Base-by-base conservation (phyloP, 2,797 vertebrate species). In the Pseudochromis fuscus region DNA sequence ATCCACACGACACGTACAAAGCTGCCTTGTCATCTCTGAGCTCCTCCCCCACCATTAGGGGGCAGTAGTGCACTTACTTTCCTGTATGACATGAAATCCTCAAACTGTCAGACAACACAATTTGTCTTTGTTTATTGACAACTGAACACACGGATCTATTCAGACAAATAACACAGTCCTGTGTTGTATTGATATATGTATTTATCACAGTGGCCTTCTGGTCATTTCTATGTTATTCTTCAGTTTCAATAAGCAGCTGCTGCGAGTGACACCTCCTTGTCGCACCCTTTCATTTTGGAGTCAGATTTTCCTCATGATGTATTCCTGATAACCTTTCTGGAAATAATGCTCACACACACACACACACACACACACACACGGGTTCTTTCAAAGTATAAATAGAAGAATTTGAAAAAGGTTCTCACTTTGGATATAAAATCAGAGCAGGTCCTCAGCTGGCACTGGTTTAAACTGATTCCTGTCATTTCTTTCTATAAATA, bases 21-120 rank as follows among this genome's bases (percentile, higher is more conserved):
- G 48, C 4, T 13, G 8, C 2, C 44, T 52, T 48, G 1, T 38
- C 28, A 16, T 35, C 33, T 59, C 5, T 38, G 25, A 46, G 33
- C 11, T 33, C 15, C 19, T 42, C 48, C 42, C 25, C 27, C 18
- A 31, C 87, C 92, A 84, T 46, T 58, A 84, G 92, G 80, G 90
- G 87, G 88, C 85, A 82, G 81, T 75, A 83, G 70, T 75, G 80
- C 60, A 64, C 86, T 75, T 68, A 10, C 38, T 80, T 53, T 60
- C 11, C 5, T 23, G 9, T 19, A 28, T 21, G 3, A 27, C 42
- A 57, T 61, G 10, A 61, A 35, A 2, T 18, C 30, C 3, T 31
- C 8, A 64, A 7, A 58, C 10, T 38, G 11, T 19, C 5, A 67
- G 23, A 51, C 37, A 5, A 44, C 19, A 59, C 7, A 31, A 52